Base-by-base conservation (phyloP, 2,888 invertebrate species). In the Alitta virens region DNA sequence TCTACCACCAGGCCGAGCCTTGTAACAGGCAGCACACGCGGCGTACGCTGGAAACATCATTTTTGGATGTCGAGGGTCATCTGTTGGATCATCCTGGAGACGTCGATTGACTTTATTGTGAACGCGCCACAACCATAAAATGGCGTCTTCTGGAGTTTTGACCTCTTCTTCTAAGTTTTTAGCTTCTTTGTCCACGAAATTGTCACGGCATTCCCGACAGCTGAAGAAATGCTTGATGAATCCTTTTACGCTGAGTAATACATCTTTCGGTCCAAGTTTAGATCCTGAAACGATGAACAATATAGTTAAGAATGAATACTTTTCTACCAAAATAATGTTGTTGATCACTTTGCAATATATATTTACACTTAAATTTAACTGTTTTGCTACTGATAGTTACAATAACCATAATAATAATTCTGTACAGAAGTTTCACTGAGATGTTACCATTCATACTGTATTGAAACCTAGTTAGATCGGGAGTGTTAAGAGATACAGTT, bases 31-130 rank as follows among this genome's bases (percentile, higher is more conserved):
- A 0, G 87, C 84, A 81, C 97, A 97, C 63, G 86, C 84, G 3
- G 81, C 74, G 1, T 80, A 75, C 71, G 88, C 71, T 0, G 98
- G 98, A 79, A 92, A 98, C 80, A 92, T 91, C 63, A 89, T 84
- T 82, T 98, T 98, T 0, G 91, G 93, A 82, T 89, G 88, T 59
- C 86, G 81, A 0, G 95, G 94, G 84, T 98, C 97, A 82, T 97
- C 95, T 1, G 93, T 72, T 25, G 73, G 24, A 79, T 95, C 94
- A 0, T 92, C 92, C 24, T 91, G 86, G 33, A 98, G 84, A 70
- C 97, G 87, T 68, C 88, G 84, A 80, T 98, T 98, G 0, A 94
- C 96, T 49, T 66, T 66, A 80, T 97, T 97, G 78, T 97, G 96
- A 0, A 92, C 90, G 73, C 86, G 86, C 97, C 97, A 97, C 25